Evolutionary conservation across 2,888 invertebrate species (phyloP).

Genomic region (Diplazon laetatorius): DNA sequence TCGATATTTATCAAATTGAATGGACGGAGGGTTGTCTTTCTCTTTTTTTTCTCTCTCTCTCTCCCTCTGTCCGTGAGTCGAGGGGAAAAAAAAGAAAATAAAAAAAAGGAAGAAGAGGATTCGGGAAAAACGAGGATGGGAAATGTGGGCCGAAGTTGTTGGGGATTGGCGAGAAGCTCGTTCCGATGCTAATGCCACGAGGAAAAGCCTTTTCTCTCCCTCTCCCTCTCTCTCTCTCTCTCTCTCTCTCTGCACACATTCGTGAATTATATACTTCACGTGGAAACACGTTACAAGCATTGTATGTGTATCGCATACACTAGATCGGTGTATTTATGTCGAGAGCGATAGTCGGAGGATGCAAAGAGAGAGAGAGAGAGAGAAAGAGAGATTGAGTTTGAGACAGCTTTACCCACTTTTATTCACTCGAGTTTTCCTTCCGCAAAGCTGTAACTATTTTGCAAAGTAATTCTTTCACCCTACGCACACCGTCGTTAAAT

Average conservation of each 20-base stretch:
- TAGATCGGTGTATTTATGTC: conserved; percentile 3
- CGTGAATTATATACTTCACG: conserved; percentile 24
- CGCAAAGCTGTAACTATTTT: conserved; percentile 9
- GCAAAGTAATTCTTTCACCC: conserved; percentile 2
- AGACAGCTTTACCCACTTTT: conserved; percentile 29
- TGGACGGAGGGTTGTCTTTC: conserved; percentile 63
- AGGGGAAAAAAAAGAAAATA: background rate
- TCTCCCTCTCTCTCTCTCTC: too few species aligned
- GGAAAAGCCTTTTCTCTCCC: too few species aligned
- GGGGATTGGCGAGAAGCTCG: conserved; percentile 66
- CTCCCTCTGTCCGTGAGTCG: conserved; percentile 9
- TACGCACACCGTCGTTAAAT: conserved; percentile 17
- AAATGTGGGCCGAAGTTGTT: conserved; percentile 57
- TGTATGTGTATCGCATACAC: background rate
- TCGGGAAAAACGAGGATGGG: conserved; percentile 7
- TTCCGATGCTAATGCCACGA: conserved; percentile 71
- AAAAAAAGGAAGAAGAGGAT: background rate
- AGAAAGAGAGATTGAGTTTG: too few species aligned
- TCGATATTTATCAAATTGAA: conserved; percentile 79
- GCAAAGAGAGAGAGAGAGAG: too few species aligned
- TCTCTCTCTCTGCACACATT: conserved; percentile 37
- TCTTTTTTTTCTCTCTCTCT: too few species aligned
- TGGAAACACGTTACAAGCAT: background rate
- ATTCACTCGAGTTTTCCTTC: conserved; percentile 30
- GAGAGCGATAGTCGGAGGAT: background rate